Evolutionary conservation across 2,113 vertebrate species (phyloP), one percentile per base, ranked within the genome.

Genomic region (Verasper variegatus): DNA sequence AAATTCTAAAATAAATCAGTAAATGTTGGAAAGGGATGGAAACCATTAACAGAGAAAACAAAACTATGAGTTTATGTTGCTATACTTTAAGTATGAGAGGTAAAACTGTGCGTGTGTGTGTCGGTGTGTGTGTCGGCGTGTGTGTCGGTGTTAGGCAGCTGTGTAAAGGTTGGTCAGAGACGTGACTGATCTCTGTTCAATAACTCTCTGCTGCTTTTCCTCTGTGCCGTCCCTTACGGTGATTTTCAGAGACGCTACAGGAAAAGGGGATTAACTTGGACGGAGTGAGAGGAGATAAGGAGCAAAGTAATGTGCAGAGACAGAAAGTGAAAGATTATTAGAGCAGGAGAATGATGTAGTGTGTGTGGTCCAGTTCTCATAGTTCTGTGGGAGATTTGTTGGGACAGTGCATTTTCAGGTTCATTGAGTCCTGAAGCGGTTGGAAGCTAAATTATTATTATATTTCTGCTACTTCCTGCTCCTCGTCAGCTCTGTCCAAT

Each of bases 371-470:
- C 65, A 66, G 56, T 62, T 69, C 71, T 83, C n/a, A 23, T 63
- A 64, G 81, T 80, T 80, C 64, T 71, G 26, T 51, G 20, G 62
- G 42, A 85, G 56, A 78, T 71, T 70, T 71, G 26, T 49, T 76
- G 78, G 70, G 51, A 57, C 49, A 8, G 31, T 10, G 10, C 68
- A 57, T 74, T 83, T 75, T 71, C 37, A 40, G 76, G 68, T 69
- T 73, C 61, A 87, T 72, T 81, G 80, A 82, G 84, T 85, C 58
- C 63, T 63, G 21, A 55, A 63, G 67, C 61, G 68, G n/a, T 20
- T 62, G 55, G 73, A 59, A 52, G 49, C 62, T 66, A 42, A 67
- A 47, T 56, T 31, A 7, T 31, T 31, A 31, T 7, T 62, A 21
- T 49, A n/a, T 11, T 71, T 26, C 49, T 55, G 56, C 59, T 45